Percentiles rank a stretch among this genome's conserved stretches.
These are phyloP conservation scores for Cotesia chilonis DNA, from an alignment of 1,140 invertebrate species.

Conservation along the genomic window DNA sequence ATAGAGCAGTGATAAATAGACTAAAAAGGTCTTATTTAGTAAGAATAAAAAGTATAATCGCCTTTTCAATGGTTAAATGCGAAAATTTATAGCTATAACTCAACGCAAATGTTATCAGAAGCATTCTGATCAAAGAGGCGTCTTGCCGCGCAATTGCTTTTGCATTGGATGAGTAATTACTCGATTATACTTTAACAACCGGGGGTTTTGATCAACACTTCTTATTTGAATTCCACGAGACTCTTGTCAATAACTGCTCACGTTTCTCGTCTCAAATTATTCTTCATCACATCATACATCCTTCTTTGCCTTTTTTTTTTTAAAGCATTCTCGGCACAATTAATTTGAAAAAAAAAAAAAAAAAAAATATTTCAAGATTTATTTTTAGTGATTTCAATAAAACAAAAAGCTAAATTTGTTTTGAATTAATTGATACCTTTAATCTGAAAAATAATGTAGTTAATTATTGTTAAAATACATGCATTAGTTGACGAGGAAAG, in stretches of 20 bases:
- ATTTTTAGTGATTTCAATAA: too few species aligned
- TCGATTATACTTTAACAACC: constrained; percentile 24
- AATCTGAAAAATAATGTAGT: too few species aligned
- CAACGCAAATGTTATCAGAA: constrained; percentile 22
- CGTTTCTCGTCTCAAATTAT: constrained; percentile 3
- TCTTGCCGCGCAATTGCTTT: constrained; percentile 25
- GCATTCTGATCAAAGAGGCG: constrained; percentile 8
- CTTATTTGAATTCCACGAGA: constrained; percentile 18
- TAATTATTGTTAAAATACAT: background rate
- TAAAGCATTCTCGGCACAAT: background rate
- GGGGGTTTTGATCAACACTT: constrained; percentile 16
- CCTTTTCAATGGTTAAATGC: too few species aligned
- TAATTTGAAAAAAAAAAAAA: background rate
- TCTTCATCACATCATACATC: constrained; percentile 22
- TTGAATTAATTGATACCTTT: too few species aligned
- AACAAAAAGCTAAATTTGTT: too few species aligned
- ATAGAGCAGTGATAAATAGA: too few species aligned
- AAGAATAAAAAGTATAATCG: too few species aligned
- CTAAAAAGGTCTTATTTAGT: too few species aligned
- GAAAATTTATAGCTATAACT: constrained; percentile 23
- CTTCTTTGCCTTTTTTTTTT: background rate
- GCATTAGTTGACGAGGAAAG: too few species aligned
- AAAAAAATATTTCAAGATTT: background rate
- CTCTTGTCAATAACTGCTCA: background rate
- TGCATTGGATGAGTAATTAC: constrained; percentile 23